Base-by-base conservation (phyloP, 2,888 invertebrate species). In the Drosophila ochracea region DNA sequence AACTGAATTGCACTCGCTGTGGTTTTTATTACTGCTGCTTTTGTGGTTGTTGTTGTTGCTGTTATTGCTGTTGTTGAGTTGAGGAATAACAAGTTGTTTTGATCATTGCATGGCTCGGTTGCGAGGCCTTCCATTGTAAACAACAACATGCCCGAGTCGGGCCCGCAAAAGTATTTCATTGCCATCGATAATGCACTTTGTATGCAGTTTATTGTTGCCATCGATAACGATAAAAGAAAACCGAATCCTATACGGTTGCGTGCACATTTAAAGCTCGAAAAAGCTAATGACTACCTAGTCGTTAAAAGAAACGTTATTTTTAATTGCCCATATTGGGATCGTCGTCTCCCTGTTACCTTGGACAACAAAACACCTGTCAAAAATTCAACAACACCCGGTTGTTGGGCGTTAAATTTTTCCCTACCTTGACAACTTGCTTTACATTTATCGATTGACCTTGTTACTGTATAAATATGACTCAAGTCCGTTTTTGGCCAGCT, bases 361-460 rank as follows among this genome's bases (percentile, higher is more conserved):
- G 75, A 73, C 73, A 74, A 84, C 82, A 65, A 67, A 47, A 76
- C 89, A 85, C 80, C 88, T 87, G 88, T 74, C 87, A 73, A 73
- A 67, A 78, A 74, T 69, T 70, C 58, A 78, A 68, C 72, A 69
- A 64, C 80, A 70, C 68, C 76, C 69, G 84, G 87, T 89, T 83
- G 79, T 81, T 85, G 73, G 84, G 78, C 70, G 70, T 68, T 65
- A 50, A 63, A 53, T 64, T 71, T 74, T 85, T 84, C 68, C 85
- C 74, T 85, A 52, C 84, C 84, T 84, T 87, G 83, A 82, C 74
- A 87, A 89, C 90, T 70, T 64, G 64, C 69, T 73, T 76, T 71
- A 66, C 84, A 79, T 73, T 89, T 87, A 87, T 87, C 80, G 87
- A 87, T 87, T 90, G 90, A 90, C 87, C 87, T 87, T 87, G 84